Conservation (phyloP, 1,140 invertebrate species). For the Drosophila grimshawi region DNA sequence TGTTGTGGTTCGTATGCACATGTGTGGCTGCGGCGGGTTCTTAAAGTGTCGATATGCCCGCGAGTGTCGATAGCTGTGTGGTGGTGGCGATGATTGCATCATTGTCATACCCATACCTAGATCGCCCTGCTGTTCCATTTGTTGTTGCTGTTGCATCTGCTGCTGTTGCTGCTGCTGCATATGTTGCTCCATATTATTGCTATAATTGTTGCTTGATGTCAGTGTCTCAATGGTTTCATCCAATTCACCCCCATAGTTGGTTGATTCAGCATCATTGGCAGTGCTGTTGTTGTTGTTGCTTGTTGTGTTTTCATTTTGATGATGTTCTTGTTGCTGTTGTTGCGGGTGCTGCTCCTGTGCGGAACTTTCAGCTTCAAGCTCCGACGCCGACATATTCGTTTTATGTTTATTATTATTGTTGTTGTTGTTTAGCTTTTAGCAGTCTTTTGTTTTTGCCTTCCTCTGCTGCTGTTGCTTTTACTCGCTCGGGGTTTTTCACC, state of each 20-base stretch:
- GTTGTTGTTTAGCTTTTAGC: conserved; percentile 40
- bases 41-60: conserved; percentile 88
- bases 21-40: conserved; percentile 90
- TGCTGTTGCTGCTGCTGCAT: conserved; percentile 44
- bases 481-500: conserved; percentile 33
- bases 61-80: conserved; percentile 84
- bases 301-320: conserved; percentile 41
- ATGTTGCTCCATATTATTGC: conserved; percentile 47
- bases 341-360: conserved; percentile 59
- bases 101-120: conserved; percentile 63
- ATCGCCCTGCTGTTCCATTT: conserved; percentile 53
- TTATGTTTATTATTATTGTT: conserved; percentile 20
- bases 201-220: conserved; percentile 43
- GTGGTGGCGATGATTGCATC: conserved; percentile 80
- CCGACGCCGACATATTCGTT: conserved; percentile 65
- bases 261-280: conserved; percentile 46
- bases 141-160: conserved; percentile 50
- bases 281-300: conserved; percentile 56
- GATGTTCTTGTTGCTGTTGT: conserved; percentile 43
- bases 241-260: conserved; percentile 21
- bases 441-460: conserved; percentile 56
- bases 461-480: conserved; percentile 18
- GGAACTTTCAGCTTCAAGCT: conserved; percentile 66
- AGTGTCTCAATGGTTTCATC: conserved; percentile 53
- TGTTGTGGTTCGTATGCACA: conserved; percentile 89